Conservation (phyloP, 2,888 invertebrate species). For the Heliothis peltigera region DNA sequence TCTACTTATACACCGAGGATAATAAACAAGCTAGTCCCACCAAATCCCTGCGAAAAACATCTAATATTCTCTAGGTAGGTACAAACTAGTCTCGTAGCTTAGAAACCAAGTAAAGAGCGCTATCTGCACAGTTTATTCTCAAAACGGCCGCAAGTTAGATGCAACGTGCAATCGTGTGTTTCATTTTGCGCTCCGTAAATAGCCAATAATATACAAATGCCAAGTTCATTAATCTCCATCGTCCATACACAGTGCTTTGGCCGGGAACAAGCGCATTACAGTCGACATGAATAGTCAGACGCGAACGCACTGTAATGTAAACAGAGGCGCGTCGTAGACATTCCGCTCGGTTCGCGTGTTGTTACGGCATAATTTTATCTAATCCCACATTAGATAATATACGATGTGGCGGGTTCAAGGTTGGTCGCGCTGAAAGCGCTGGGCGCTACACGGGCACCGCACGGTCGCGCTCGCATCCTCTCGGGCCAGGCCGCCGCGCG, state of each 20-base stretch:
- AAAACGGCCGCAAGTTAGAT: constrained; percentile 27
- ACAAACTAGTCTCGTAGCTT: constrained; percentile 11
- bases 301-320: constrained; percentile 61
- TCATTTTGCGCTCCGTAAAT: constrained; percentile 52
- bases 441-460: constrained; percentile 57
- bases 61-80: neutral
- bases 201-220: constrained; percentile 58
- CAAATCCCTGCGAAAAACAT: constrained; percentile 39
- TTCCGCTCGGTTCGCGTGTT: constrained; percentile 57
- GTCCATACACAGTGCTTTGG: constrained; percentile 37
- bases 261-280: constrained; percentile 41
- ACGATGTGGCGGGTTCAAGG: constrained; percentile 86
- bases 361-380: constrained; percentile 74
- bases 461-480: constrained; percentile 65
- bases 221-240: constrained; percentile 59
- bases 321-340: constrained; percentile 53
- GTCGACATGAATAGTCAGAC: constrained; percentile 47
- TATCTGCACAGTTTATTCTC: constrained; percentile 17
- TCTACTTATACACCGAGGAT: constrained; percentile 47
- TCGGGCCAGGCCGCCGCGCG: constrained; percentile 68
- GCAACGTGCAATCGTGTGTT: constrained; percentile 28
- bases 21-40: constrained; percentile 47
- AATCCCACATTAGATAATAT: constrained; percentile 81
- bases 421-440: constrained; percentile 77
- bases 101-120: constrained; percentile 16